Base-by-base conservation (phyloP, 2,797 vertebrate species). In the Chaunax sp. region DNA sequence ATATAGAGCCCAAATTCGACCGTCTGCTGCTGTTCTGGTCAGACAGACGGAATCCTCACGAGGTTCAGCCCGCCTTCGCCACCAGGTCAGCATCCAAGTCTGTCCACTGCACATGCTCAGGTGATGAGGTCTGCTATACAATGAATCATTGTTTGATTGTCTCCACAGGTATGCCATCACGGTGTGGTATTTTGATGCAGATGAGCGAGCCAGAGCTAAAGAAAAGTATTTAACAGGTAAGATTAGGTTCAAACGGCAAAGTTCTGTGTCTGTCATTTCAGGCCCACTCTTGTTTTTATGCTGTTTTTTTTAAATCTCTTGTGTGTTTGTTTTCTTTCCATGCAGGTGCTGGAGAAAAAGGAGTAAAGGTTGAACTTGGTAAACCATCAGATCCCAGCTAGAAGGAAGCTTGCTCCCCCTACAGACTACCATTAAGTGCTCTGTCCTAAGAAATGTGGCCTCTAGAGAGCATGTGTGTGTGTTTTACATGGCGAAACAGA, bases 101-200 rank as follows among this genome's bases (percentile, higher is more conserved):
- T 5, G 18, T 15, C 37, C 6, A 0, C 41, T 1, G 6, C 65
- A 15, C 19, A 3, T 1, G 0, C 13, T 50, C 66, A 10, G 18
- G 15, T 37, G 0, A 30, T n/a, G 6, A 1, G 0, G 2, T 20
- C n/a, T 20, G 16, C 19, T 18, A 12, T 16, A 41, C 40, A 6
- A 26, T 28, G 37, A 65, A 26, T 66, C 64, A 73, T 20, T 22
- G 4, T 37, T 57, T 18, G 0, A 22, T 59, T 68, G 30, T 91
- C 85, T 91, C 73, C 75, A 52, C 89, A 99, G 98, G 94, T 99
- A 99, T 95, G 98, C 98, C 91, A 99, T 99, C 92, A 99, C 97
- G 6, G 96, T 99, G 81, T 99, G 98, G 98, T 99, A 99, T 97
- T 99, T 99, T 88, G 97, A 99, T 69, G 97, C 96, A 87, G 96